These are phyloP conservation scores for Cerastis rubricosa DNA, from an alignment of 2,888 invertebrate genomes.

Conservation along the genomic window DNA sequence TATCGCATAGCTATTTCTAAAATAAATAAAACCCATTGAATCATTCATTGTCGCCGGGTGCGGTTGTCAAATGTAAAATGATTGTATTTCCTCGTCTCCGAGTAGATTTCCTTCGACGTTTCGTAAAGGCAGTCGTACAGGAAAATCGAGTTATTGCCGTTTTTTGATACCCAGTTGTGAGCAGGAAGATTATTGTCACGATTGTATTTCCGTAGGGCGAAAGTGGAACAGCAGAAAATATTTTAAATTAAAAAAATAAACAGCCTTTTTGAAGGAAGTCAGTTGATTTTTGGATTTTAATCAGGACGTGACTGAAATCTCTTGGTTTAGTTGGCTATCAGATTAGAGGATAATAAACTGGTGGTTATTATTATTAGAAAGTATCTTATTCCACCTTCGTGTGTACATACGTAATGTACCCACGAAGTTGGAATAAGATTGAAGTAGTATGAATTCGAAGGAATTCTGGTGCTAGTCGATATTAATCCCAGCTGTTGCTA, in stretches of 20 bases:
- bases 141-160: constrained; percentile 42
- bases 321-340: neutral
- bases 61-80: constrained; percentile 28
- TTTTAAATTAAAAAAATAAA: constrained; percentile 6
- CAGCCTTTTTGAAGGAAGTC: neutral
- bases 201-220: constrained; percentile 40
- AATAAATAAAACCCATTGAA: neutral
- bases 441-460: constrained; percentile 12
- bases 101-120: constrained; percentile 48
- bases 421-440: constrained; percentile 24
- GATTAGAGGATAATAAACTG: constrained; percentile 20
- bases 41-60: neutral
- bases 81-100: constrained; percentile 59
- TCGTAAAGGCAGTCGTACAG: constrained; percentile 10
- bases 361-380: neutral
- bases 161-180: constrained; percentile 33
- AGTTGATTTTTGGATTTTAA: neutral
- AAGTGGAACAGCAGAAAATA: neutral
- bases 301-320: neutral
- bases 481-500: constrained; percentile 8
- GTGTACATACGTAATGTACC: too few relatives aligned
- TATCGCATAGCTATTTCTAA: neutral
- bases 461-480: constrained; percentile 6
- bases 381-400: too few relatives aligned
- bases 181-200: constrained; percentile 12